phyloP scores from a whole-genome alignment of 2,113 vertebrate species.

The Chaenocephalus aceratus region DNA sequence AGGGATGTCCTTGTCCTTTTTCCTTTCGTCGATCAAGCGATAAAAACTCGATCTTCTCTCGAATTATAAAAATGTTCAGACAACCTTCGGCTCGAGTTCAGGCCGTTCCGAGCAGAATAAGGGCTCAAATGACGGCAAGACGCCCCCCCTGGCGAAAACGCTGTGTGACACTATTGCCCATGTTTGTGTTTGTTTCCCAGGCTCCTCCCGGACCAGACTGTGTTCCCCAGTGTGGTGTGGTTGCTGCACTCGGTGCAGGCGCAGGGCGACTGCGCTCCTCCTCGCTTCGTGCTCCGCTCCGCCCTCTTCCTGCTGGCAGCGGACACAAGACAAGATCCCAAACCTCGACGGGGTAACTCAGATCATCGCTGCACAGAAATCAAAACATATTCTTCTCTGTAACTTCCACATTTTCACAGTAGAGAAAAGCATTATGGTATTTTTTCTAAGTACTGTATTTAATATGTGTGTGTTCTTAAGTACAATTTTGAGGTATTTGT shows the following conservation, averaged over 20 bases:
- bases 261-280: constrained; percentile 71
- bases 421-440: background rate
- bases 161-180: background rate
- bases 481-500: too few relatives aligned
- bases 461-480: too few relatives aligned
- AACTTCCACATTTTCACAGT: background rate
- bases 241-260: constrained; percentile 87
- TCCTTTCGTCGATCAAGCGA: too few relatives aligned
- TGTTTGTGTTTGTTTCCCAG: constrained; percentile 70
- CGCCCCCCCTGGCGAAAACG: too few relatives aligned
- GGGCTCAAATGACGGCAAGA: too few relatives aligned
- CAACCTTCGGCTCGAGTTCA: too few relatives aligned
- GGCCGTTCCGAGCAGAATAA: too few relatives aligned
- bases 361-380: background rate
- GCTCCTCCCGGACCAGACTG: constrained; percentile 88
- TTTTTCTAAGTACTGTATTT: background rate
- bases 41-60: too few relatives aligned
- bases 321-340: constrained; percentile 86
- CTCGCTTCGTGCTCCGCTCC: constrained; percentile 84
- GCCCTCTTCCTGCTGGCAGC: constrained; percentile 90
- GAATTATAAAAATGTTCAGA: too few relatives aligned
- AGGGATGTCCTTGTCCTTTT: too few relatives aligned
- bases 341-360: constrained; percentile 83
- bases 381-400: background rate
- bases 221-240: constrained; percentile 86